Evolutionary conservation across 2,797 vertebrate genomes (phyloP).

Genomic region (Cercopithecus neglectus): DNA sequence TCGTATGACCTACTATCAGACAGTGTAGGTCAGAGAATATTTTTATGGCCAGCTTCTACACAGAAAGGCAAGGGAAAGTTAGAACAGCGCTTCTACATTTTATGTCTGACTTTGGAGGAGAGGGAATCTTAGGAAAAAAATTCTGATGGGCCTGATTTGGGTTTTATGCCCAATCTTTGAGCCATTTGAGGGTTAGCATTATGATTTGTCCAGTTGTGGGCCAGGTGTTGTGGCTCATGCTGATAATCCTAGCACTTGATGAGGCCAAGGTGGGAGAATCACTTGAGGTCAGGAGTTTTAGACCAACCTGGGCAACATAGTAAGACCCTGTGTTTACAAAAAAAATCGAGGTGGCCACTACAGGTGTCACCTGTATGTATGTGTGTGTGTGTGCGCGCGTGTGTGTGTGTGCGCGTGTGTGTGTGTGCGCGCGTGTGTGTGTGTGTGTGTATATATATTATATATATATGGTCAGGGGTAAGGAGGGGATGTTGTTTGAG

Average conservation of each 20-base stretch:
- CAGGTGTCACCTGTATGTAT: background rate
- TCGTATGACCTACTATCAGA: background rate
- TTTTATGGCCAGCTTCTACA: background rate
- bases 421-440: too few relatives aligned
- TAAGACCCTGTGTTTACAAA: background rate
- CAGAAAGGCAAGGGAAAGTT: background rate
- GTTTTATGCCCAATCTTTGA: background rate
- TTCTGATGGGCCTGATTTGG: background rate
- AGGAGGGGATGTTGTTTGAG: background rate
- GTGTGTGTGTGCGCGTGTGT: too few relatives aligned
- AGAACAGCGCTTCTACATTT: background rate
- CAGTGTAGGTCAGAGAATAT: background rate
- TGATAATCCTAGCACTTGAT: background rate
- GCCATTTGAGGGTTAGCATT: background rate
- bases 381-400: fast-evolving
- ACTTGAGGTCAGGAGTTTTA: background rate
- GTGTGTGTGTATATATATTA: too few relatives aligned
- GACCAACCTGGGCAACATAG: background rate
- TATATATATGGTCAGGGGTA: background rate
- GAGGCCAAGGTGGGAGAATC: background rate
- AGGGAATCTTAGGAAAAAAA: background rate
- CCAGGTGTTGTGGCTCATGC: background rate
- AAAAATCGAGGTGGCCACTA: background rate
- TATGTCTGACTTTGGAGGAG: background rate
- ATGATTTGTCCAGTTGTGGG: background rate